phyloP scores from a whole-genome alignment of 2,113 vertebrate species.

The Danionella cerebrum region DNA sequence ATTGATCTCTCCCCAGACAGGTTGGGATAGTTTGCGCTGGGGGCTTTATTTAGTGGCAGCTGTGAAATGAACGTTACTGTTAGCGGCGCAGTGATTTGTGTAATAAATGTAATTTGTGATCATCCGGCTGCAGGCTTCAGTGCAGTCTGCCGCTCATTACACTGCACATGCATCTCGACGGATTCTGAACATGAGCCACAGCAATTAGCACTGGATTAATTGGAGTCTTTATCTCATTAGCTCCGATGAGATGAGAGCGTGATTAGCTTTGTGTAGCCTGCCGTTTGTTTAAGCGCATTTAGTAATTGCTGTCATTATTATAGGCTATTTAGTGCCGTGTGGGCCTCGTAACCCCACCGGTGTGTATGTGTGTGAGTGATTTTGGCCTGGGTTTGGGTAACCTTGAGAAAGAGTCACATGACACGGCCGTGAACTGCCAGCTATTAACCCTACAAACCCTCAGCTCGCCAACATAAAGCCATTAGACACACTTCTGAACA shows the following conservation, averaged over 20 bases:
- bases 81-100: constrained; percentile 19
- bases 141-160: constrained; percentile 86
- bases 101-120: constrained; percentile 47
- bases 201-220: constrained; percentile 99
- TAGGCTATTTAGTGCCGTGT: constrained; percentile 81
- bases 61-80: background rate
- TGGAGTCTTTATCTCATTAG: constrained; percentile 99
- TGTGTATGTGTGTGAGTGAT: too few species aligned
- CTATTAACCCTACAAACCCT: constrained; percentile 47
- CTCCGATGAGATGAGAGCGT: constrained; percentile 98
- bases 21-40: background rate
- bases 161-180: constrained; percentile 94
- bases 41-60: background rate
- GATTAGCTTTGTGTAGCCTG: constrained; percentile 95
- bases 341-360: constrained; percentile 89
- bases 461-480: constrained; percentile 44
- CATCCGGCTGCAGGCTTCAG: constrained; percentile 48
- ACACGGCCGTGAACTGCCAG: constrained; percentile 38
- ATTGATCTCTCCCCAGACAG: too few species aligned
- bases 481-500: constrained; percentile 49
- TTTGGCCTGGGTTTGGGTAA: constrained; percentile 68
- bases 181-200: constrained; percentile 86
- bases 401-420: constrained; percentile 53
- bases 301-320: constrained; percentile 98
- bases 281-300: constrained; percentile 99